Conservation (phyloP, 2,113 vertebrate species). For the Aegotheles bennettii region DNA sequence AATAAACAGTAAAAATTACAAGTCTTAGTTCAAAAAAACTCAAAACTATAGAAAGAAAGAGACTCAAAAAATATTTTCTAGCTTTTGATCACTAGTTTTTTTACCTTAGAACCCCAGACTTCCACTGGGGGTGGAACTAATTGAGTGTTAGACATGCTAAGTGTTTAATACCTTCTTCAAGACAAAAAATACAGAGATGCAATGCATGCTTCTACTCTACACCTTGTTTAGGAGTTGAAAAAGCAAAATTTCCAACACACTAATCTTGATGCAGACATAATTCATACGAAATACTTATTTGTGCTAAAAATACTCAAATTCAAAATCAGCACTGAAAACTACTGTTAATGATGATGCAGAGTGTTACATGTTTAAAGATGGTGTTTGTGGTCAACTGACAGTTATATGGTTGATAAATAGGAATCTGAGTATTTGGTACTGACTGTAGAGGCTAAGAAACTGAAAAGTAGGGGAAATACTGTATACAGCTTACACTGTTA, state of each 20-base stretch:
- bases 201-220: neutral
- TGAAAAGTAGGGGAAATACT: neutral
- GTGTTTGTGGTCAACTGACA: neutral
- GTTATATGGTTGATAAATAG: neutral
- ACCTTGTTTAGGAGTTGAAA: neutral
- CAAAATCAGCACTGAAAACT: neutral
- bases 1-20: neutral
- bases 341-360: neutral
- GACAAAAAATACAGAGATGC: neutral
- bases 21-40: neutral
- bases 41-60: neutral
- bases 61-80: neutral
- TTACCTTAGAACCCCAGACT: neutral
- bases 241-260: neutral
- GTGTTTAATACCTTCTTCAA: neutral
- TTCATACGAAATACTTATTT: neutral
- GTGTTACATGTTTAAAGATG: neutral
- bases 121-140: neutral
- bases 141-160: neutral
- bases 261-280: neutral
- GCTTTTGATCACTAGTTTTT: neutral
- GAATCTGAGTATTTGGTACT: neutral
- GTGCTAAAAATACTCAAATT: neutral
- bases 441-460: neutral
- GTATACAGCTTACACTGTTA: neutral